Evolutionary conservation across 2,888 invertebrate genomes (phyloP).

Genomic region (Drosophila multiciliata): DNA sequence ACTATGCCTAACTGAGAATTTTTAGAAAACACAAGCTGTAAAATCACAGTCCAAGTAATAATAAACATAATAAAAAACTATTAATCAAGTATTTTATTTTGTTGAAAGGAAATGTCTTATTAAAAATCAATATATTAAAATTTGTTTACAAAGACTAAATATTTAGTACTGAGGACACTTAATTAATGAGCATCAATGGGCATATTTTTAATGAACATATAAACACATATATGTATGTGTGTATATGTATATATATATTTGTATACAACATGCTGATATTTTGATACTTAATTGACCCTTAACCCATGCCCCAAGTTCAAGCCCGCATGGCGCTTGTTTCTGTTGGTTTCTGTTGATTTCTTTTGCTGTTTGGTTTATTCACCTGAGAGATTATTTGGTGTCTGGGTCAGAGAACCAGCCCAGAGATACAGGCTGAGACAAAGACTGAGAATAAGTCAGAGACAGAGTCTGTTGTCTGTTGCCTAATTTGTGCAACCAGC

Average conservation of each 20-base stretch:
- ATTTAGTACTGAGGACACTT: neutral
- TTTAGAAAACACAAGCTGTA: neutral
- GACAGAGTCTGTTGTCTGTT: neutral
- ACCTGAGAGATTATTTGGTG: constrained; percentile 15
- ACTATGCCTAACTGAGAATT: neutral
- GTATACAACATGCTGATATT: constrained; percentile 31
- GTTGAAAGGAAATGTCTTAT: constrained; percentile 52
- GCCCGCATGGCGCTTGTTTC: constrained; percentile 58
- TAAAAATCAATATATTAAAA: constrained; percentile 49
- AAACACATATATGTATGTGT: neutral
- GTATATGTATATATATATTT: neutral
- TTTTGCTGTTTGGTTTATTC: constrained; percentile 30
- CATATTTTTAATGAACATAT: constrained; percentile 43
- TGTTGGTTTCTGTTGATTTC: neutral
- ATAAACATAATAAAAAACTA: neutral
- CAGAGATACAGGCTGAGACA: neutral
- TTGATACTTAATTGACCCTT: constrained; percentile 40
- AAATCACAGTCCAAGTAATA: neutral
- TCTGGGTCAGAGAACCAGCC: constrained; percentile 28
- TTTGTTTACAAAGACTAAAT: constrained; percentile 2
- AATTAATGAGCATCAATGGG: constrained; percentile 49
- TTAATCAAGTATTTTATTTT: constrained; percentile 5
- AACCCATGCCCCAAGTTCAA: constrained; percentile 32
- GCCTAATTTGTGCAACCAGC: constrained; percentile 56
- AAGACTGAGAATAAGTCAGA: constrained; percentile 4